phyloP scores from a whole-genome alignment of 2,113 vertebrate species.

The Dicerorhinus sumatrensis region DNA sequence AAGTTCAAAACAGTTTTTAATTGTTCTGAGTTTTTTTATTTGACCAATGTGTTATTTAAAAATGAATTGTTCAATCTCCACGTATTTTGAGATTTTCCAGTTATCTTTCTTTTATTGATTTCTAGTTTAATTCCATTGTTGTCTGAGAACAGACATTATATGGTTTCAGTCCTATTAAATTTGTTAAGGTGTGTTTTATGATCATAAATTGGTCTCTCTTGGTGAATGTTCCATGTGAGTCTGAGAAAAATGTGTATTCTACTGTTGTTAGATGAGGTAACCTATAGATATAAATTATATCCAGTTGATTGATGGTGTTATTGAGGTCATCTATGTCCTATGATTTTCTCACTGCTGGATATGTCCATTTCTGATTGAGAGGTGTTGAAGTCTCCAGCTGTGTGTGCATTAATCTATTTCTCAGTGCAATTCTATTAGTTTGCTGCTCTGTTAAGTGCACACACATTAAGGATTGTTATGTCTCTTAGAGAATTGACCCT shows the following conservation, averaged over 20 bases:
- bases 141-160: not conserved
- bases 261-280: not conserved
- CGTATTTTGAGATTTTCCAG: not conserved
- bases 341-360: not conserved
- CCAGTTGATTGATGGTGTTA: not conserved
- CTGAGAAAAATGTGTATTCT: not conserved
- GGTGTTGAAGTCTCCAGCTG: not conserved
- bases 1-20: not conserved
- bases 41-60: not conserved
- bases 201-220: not conserved
- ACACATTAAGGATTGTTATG: not conserved
- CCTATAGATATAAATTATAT: not conserved
- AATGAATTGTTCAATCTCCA: not conserved
- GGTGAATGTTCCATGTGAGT: not conserved
- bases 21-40: not conserved
- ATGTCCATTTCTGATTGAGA: not conserved
- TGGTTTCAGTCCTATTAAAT: not conserved
- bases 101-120: not conserved
- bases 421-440: not conserved
- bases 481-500: not conserved
- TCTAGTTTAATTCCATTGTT: not conserved
- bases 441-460: not conserved
- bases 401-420: not conserved
- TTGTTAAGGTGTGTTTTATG: not conserved
- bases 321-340: not conserved